These are phyloP conservation scores for Enoplosus armatus DNA, from an alignment of 2,797 vertebrate genomes.

Conservation along the genomic window DNA sequence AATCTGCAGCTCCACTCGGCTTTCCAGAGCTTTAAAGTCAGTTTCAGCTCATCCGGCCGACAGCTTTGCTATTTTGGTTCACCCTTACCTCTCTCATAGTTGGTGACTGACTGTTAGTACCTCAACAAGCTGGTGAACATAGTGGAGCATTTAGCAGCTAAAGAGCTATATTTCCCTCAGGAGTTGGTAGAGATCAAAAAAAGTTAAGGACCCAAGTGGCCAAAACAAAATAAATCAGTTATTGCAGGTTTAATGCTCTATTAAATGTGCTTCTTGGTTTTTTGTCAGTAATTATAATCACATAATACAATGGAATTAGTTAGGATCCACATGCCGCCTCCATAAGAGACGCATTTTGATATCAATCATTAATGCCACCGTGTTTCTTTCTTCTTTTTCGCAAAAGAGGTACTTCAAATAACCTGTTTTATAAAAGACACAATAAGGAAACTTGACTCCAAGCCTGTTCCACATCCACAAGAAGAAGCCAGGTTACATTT, in stretches of 20 bases:
- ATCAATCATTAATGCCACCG: not conserved
- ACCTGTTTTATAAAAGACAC: not conserved
- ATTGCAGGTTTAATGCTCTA: not conserved
- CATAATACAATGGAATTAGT: not conserved
- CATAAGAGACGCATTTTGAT: not conserved
- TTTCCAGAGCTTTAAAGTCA: not conserved
- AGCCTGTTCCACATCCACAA: not conserved
- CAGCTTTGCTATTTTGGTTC: too few relatives aligned
- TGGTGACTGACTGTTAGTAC: too few relatives aligned
- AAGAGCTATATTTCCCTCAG: not conserved
- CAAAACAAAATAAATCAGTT: not conserved
- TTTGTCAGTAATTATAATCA: not conserved
- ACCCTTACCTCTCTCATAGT: too few relatives aligned
- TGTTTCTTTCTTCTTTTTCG: not conserved
- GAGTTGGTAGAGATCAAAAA: too few relatives aligned
- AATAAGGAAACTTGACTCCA: not conserved
- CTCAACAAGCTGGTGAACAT: not conserved
- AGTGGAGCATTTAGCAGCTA: not conserved
- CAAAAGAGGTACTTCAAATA: not conserved
- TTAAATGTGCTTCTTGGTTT: not conserved
- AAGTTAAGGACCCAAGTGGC: not conserved
- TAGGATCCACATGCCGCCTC: not conserved
- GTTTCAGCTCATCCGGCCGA: not conserved
- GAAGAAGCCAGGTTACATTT: constrained; percentile 4
- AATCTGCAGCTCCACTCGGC: not conserved